Evolutionary conservation across 2,888 invertebrate genomes (phyloP).

Genomic region (Eugnorisma glareosa): DNA sequence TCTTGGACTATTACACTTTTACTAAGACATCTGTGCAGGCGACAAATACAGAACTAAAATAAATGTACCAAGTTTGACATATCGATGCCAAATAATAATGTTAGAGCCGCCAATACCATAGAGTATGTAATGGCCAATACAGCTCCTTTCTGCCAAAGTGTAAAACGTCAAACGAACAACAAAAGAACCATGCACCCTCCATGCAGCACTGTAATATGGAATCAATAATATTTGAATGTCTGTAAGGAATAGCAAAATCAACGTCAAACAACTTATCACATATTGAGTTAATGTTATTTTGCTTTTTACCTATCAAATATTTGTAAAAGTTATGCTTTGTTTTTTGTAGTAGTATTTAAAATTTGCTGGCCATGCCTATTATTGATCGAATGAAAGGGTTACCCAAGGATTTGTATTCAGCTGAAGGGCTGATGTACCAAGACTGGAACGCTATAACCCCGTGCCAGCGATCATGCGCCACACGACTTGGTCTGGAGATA

Average conservation of each 20-base stretch:
- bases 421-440: conserved; percentile 78
- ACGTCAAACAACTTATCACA: conserved; percentile 28
- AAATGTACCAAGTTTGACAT: no score
- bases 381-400: conserved; percentile 75
- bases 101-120: no score
- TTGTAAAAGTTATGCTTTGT: background rate
- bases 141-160: background rate
- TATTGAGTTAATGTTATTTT: background rate
- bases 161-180: background rate
- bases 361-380: conserved; percentile 71
- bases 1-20: no score
- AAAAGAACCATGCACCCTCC: background rate
- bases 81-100: no score
- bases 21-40: no score
- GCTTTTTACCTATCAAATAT: background rate
- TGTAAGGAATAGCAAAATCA: conserved; percentile 13
- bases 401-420: conserved; percentile 70
- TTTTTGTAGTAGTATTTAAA: conserved; percentile 2
- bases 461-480: conserved; percentile 78
- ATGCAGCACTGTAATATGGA: background rate
- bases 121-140: no score
- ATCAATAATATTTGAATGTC: no score
- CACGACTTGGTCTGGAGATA: conserved; percentile 76
- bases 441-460: conserved; percentile 75
- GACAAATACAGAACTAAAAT: no score